Conservation (phyloP, 2,113 vertebrate species). For the Microtus oregoni region DNA sequence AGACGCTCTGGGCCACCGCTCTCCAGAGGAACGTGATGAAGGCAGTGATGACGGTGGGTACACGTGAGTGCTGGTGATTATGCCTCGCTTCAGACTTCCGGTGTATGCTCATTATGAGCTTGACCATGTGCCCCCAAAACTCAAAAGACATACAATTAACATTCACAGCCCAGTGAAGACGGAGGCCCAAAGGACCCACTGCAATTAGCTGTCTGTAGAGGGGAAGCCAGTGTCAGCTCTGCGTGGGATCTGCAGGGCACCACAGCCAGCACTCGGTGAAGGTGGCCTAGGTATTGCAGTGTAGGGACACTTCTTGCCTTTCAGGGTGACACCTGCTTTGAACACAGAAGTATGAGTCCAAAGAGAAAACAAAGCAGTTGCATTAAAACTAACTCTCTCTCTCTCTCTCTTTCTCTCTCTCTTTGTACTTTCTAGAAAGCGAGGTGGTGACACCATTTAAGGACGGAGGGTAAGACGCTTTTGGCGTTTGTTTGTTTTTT, state of each 20-base stretch:
- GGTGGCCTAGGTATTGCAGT: neutral
- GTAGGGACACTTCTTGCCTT: neutral
- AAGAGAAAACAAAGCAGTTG: neutral
- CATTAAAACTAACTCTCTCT: neutral
- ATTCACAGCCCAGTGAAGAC: neutral
- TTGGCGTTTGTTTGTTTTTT: neutral
- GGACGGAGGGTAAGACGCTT: neutral
- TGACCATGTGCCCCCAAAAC: neutral
- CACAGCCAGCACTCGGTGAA: neutral
- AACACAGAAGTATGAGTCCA: neutral
- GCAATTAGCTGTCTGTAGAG: neutral
- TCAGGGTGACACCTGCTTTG: slow-evolving; percentile 12
- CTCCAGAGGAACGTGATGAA: neutral
- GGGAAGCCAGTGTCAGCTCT: neutral
- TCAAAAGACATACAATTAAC: neutral
- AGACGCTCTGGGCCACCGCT: neutral
- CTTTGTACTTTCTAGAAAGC: neutral
- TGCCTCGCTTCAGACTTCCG: neutral
- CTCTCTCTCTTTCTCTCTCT: neutral
- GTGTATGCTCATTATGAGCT: neutral
- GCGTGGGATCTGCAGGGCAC: neutral
- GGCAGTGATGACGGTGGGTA: neutral
- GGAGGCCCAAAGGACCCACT: neutral
- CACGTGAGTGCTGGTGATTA: neutral
- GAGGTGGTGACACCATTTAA: neutral